Conservation (phyloP, 2,113 vertebrate genomes). For the Microcebus ravelobensis region DNA sequence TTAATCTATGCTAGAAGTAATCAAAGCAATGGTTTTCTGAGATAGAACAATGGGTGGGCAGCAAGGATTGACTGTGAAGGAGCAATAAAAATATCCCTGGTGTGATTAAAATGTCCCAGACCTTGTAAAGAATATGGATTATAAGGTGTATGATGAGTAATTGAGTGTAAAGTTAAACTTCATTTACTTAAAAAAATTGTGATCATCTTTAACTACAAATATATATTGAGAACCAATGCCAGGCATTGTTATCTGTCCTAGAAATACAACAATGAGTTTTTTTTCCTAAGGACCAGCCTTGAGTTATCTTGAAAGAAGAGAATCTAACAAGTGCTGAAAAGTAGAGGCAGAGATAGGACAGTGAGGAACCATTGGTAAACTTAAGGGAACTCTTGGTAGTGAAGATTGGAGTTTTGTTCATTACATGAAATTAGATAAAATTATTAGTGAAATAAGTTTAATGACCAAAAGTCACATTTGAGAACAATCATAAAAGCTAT, state of each 20-base stretch:
- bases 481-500: neutral
- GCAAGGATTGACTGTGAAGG: neutral
- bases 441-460: neutral
- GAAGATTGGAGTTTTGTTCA: neutral
- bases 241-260: neutral
- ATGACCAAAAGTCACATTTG: neutral
- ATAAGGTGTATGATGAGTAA: neutral
- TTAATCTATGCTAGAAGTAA: neutral
- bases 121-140: neutral
- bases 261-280: neutral
- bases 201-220: neutral
- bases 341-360: neutral
- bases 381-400: neutral
- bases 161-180: conserved; percentile 3
- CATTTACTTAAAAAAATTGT: neutral
- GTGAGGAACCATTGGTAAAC: neutral
- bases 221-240: neutral
- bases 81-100: neutral
- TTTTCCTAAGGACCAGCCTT: neutral
- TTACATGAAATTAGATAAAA: neutral
- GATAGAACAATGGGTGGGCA: neutral
- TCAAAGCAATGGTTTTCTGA: neutral
- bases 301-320: neutral
- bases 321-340: neutral
- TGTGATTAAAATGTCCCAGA: neutral